Evolutionary conservation across 1,140 invertebrate species (phyloP).

Genomic region (Apolygus lucorum): DNA sequence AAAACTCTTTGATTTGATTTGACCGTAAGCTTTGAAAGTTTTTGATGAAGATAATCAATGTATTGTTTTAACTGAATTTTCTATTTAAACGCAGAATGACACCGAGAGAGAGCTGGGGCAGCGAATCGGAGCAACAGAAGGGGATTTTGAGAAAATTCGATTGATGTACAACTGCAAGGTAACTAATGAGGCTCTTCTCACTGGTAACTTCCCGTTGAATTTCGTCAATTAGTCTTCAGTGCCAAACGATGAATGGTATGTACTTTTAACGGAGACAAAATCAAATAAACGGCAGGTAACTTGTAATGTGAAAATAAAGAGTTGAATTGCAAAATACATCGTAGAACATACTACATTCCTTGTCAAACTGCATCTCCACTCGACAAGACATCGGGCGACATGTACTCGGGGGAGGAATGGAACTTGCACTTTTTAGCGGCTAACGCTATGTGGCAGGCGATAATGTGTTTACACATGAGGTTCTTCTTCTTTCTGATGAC

Average conservation of each 20-base stretch:
- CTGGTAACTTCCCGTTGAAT: not conserved
- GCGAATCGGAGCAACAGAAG: slow-evolving; percentile 32
- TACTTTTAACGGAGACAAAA: too few relatives aligned
- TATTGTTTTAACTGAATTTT: not conserved
- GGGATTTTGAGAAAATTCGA: slow-evolving; percentile 35
- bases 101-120: slow-evolving; percentile 33
- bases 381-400: not conserved
- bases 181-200: not conserved
- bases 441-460: not conserved
- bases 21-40: too few relatives aligned
- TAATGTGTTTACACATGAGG: not conserved
- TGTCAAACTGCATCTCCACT: not conserved
- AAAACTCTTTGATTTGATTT: too few relatives aligned
- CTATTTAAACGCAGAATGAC: slow-evolving; percentile 29
- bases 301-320: too few relatives aligned
- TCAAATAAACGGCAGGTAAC: too few relatives aligned
- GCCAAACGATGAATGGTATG: too few relatives aligned
- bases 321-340: not conserved
- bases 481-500: not conserved
- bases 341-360: not conserved
- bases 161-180: slow-evolving; percentile 35
- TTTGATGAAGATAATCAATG: not conserved
- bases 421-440: not conserved
- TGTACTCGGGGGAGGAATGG: not conserved
- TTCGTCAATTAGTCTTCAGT: too few relatives aligned